Conservation (phyloP, 2,113 vertebrate genomes). For the Conger conger region DNA sequence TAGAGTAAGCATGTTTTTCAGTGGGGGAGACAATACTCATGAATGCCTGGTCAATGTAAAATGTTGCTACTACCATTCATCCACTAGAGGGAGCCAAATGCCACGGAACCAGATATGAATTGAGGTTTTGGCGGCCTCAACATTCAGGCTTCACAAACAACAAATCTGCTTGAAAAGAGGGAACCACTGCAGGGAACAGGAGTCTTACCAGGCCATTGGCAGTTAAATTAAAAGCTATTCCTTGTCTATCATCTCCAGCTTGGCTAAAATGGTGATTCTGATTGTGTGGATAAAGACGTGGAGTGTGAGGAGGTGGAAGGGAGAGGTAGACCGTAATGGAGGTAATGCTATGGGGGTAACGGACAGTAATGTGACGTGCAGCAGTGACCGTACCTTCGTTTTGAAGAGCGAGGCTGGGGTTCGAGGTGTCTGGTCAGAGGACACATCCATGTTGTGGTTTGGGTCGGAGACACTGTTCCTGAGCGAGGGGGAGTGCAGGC, state of each 20-base stretch:
- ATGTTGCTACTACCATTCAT: not conserved
- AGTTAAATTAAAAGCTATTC: not conserved
- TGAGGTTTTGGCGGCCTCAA: not conserved
- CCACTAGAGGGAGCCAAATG: constrained; percentile 60
- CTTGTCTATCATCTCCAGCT: constrained; percentile 3
- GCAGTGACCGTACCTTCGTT: constrained; percentile 78
- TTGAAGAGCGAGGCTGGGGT: constrained; percentile 74
- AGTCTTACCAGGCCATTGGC: too few species aligned
- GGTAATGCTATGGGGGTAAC: too few species aligned
- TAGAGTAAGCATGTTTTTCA: too few species aligned
- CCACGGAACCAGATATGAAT: not conserved
- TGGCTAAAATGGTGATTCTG: not conserved
- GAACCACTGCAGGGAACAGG: too few species aligned
- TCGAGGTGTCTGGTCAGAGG: constrained; percentile 78
- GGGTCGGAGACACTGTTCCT: constrained; percentile 83
- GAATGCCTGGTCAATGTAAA: constrained; percentile 12
- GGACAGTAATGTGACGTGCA: too few species aligned
- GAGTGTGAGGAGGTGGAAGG: too few species aligned
- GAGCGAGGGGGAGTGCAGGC: constrained; percentile 64
- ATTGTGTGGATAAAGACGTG: not conserved
- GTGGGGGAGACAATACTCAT: too few species aligned
- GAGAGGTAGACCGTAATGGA: too few species aligned
- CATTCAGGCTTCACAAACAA: too few species aligned
- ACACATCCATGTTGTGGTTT: constrained; percentile 78
- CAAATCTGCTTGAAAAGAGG: too few species aligned